A percentile compares a stretch with the other conserved stretches of the same genome.
phyloP scores from a whole-genome alignment of 2,888 invertebrate genomes.

The Crematogaster levior region DNA sequence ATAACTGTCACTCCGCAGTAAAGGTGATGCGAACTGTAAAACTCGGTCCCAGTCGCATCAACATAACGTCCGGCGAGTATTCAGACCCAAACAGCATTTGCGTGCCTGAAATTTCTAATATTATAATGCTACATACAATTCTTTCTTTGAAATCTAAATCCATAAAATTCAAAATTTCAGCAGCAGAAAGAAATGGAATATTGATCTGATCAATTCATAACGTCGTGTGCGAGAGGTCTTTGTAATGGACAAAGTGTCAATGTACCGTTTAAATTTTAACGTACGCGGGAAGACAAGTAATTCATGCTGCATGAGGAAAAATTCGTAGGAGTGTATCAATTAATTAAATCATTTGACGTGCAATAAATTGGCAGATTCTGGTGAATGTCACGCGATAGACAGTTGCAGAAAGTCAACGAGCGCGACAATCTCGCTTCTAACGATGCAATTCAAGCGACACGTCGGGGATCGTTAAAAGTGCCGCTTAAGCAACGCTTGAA shows the following conservation, averaged over 20 bases:
- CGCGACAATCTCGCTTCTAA: slow-evolving; percentile 27
- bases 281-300: background rate
- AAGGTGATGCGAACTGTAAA: slow-evolving; percentile 34
- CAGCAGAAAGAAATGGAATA: background rate
- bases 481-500: slow-evolving; percentile 69
- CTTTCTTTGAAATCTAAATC: background rate
- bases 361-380: slow-evolving; percentile 13
- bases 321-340: background rate
- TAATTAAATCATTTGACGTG: background rate
- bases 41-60: slow-evolving; percentile 31
- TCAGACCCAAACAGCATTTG: slow-evolving; percentile 21
- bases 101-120: background rate
- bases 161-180: background rate
- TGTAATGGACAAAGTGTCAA: background rate
- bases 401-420: slow-evolving; percentile 20
- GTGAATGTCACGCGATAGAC: background rate
- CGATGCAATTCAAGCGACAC: slow-evolving; percentile 22
- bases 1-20: slow-evolving; percentile 47
- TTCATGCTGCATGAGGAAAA: background rate
- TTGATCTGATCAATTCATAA: background rate
- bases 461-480: slow-evolving; percentile 61
- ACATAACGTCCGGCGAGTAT: slow-evolving; percentile 40
- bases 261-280: background rate
- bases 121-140: background rate
- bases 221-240: background rate